A percentile compares a stretch with the other conserved stretches of the same genome.
Evolutionary conservation across 2,113 vertebrate genomes (phyloP).

Genomic region (Tympanuchus pallidicinctus): DNA sequence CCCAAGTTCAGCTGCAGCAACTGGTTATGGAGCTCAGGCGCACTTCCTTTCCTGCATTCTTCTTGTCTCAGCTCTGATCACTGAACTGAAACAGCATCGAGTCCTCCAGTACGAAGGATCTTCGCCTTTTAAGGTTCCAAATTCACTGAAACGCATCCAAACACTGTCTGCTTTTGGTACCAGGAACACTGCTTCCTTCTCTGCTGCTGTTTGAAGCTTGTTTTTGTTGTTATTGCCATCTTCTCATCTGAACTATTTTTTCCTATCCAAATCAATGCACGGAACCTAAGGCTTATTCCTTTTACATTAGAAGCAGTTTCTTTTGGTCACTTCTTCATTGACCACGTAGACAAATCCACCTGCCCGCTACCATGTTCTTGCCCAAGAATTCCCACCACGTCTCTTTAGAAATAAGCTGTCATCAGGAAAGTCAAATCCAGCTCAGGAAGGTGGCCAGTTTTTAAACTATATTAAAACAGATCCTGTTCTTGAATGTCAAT

Average conservation of each 20-base stretch:
- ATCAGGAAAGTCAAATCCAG: background rate
- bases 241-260: background rate
- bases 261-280: background rate
- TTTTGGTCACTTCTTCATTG: background rate
- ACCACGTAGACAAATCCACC: background rate
- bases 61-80: background rate
- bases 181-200: background rate
- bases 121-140: background rate
- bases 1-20: background rate
- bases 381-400: background rate
- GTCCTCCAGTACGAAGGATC: background rate
- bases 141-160: background rate
- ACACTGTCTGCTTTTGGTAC: background rate
- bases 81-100: background rate
- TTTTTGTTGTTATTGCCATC: background rate
- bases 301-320: background rate
- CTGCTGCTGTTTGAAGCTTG: background rate
- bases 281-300: background rate
- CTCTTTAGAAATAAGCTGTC: background rate
- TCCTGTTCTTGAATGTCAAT: background rate
- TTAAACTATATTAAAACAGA: background rate
- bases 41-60: background rate
- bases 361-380: background rate
- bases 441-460: background rate
- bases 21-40: fast-evolving